Percentiles rank a stretch among this genome's conserved stretches.
Evolutionary conservation across 2,888 invertebrate species (phyloP).

Genomic region (Rhingia rostrata): DNA sequence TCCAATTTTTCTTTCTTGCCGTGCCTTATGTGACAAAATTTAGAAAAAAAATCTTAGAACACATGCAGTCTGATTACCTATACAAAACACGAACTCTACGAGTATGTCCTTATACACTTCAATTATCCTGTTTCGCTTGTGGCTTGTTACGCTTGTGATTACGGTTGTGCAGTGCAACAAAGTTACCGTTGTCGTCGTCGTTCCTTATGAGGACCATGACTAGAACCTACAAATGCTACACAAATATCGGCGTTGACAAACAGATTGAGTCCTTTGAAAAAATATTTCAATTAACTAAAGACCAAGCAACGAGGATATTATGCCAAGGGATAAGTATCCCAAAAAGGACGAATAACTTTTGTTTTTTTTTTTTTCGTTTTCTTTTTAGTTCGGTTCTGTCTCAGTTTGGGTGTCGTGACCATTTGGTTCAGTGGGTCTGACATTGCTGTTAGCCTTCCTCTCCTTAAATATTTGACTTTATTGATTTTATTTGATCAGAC

Average conservation of each 20-base stretch:
- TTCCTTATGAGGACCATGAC: slow-evolving; percentile 2
- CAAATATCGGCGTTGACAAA: slow-evolving; percentile 29
- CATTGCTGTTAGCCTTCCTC: slow-evolving; percentile 42
- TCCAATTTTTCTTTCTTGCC: slow-evolving; percentile 70
- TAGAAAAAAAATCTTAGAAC: slow-evolving; percentile 12
- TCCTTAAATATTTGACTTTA: slow-evolving; percentile 48
- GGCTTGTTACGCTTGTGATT: slow-evolving; percentile 54
- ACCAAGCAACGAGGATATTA: slow-evolving; percentile 35
- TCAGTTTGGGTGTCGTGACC: slow-evolving; percentile 1
- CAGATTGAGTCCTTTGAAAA: slow-evolving; percentile 19
- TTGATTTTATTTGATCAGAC: slow-evolving; percentile 56
- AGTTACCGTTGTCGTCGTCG: slow-evolving; percentile 4
- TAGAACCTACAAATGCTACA: slow-evolving; percentile 3
- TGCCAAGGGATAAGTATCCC: slow-evolving; percentile 47
- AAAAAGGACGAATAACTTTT: slow-evolving; percentile 3
- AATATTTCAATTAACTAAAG: slow-evolving; percentile 55
- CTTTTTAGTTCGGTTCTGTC: slow-evolving; percentile 1
- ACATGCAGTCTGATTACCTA: slow-evolving; percentile 65
- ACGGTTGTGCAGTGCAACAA: slow-evolving; percentile 32
- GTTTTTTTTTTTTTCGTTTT: slow-evolving; percentile 13
- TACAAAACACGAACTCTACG: slow-evolving; percentile 58
- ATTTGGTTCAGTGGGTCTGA: slow-evolving; percentile 53
- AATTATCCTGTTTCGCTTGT: slow-evolving; percentile 60
- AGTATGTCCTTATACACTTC: slow-evolving; percentile 65
- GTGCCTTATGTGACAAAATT: slow-evolving; percentile 60